Conservation (phyloP, 2,113 vertebrate genomes). For the Riparia riparia region DNA sequence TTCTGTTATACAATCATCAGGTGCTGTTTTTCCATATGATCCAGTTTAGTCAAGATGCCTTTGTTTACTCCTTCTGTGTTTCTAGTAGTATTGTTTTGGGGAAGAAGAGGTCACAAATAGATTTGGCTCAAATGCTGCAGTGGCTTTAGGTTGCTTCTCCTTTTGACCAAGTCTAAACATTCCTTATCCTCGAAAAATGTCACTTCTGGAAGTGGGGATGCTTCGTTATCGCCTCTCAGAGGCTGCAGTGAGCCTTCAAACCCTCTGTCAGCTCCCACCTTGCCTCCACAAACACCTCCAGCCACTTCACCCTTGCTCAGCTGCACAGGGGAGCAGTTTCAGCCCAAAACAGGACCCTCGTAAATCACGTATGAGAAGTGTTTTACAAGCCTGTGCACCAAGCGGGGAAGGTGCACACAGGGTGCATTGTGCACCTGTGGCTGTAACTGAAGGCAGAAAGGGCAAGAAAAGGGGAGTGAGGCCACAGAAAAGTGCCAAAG, state of each 20-base stretch:
- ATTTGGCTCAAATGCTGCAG: background rate
- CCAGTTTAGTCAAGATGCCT: background rate
- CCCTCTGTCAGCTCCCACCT: background rate
- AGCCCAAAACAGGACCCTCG: background rate
- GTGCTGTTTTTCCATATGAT: background rate
- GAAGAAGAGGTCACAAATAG: background rate
- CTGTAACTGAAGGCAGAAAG: conserved; percentile 21
- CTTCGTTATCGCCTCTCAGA: background rate
- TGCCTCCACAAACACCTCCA: background rate
- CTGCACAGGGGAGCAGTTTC: background rate
- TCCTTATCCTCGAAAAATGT: background rate
- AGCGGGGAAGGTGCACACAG: background rate
- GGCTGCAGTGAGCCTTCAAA: background rate
- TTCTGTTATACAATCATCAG: background rate
- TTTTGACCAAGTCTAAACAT: background rate
- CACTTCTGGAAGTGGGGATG: background rate
- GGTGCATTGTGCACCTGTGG: background rate
- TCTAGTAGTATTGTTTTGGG: background rate
- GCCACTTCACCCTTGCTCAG: background rate
- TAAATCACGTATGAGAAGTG: background rate
- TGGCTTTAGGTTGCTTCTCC: background rate
- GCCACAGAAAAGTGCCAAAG: background rate
- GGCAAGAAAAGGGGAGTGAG: background rate
- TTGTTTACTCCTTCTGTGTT: background rate
- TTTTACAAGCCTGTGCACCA: background rate